phyloP scores from a whole-genome alignment of 1,140 invertebrate genomes.

The Drosophila busckii region DNA sequence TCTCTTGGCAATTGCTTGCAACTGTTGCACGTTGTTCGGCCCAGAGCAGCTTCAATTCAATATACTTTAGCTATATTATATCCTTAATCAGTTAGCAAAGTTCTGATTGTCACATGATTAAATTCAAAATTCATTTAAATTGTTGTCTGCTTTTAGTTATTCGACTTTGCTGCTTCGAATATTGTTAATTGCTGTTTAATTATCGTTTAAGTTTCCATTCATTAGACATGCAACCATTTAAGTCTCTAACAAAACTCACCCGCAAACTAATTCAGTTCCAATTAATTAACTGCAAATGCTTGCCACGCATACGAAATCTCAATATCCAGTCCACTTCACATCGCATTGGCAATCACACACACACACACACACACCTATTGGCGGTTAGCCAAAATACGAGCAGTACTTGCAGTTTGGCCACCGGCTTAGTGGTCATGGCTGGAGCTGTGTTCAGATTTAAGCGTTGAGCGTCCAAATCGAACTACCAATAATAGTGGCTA shows the following conservation, averaged over 20 bases:
- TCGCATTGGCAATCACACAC: conserved; percentile 17
- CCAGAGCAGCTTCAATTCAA: conserved; percentile 30
- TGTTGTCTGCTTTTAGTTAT: too few species aligned
- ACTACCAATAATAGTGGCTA: conserved; percentile 21
- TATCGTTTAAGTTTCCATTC: too few species aligned
- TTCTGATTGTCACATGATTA: too few species aligned
- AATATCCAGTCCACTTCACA: background rate
- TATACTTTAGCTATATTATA: too few species aligned
- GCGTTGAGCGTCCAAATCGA: conserved; percentile 32
- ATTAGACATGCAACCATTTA: too few species aligned
- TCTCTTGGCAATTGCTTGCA: conserved; percentile 18
- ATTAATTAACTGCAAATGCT: conserved; percentile 41
- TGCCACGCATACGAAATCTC: conserved; percentile 1
- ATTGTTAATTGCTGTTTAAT: too few species aligned
- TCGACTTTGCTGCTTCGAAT: too few species aligned
- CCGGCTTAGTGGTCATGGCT: conserved; percentile 4
- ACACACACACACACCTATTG: too few species aligned
- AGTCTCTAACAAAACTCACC: too few species aligned
- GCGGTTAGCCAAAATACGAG: conserved; percentile 31
- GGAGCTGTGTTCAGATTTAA: conserved; percentile 20
- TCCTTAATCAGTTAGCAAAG: too few species aligned
- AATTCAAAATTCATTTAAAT: too few species aligned
- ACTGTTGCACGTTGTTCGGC: conserved; percentile 18
- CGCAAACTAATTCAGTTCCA: conserved; percentile 38
- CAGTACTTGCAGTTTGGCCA: conserved; percentile 10